Percentiles rank a stretch among this genome's conserved stretches.
Evolutionary conservation across 2,888 invertebrate genomes (phyloP).

Genomic region (Gonocerus acuteangulatus): DNA sequence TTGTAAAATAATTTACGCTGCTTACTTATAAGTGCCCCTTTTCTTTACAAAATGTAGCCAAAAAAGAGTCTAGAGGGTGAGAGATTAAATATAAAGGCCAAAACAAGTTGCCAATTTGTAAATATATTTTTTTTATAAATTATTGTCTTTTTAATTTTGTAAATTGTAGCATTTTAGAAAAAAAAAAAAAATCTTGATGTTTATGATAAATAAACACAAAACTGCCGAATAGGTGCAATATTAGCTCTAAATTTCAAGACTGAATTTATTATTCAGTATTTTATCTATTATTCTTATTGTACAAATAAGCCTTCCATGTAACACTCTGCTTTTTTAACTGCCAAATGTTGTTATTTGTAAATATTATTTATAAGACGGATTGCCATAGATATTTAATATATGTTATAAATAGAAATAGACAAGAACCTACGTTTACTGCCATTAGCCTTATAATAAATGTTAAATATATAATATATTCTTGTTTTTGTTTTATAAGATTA

Average conservation of each 20-base stretch:
- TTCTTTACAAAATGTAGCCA: slow-evolving; percentile 14
- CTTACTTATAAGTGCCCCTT: slow-evolving; percentile 14
- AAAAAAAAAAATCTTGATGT: slow-evolving; percentile 21
- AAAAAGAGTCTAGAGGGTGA: slow-evolving; percentile 2
- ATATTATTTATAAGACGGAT: slow-evolving; percentile 23
- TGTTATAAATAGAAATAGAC: slow-evolving; percentile 23
- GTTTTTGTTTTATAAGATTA: slow-evolving; percentile 26
- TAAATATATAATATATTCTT: slow-evolving; percentile 23
- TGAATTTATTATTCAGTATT: slow-evolving; percentile 36
- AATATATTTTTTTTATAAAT: slow-evolving; percentile 22
- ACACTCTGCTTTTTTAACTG: slow-evolving; percentile 23
- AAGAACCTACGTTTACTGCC: slow-evolving; percentile 21
- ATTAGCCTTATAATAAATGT: slow-evolving; percentile 21
- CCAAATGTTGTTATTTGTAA: slow-evolving; percentile 17
- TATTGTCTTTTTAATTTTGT: slow-evolving; percentile 26
- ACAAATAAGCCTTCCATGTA: slow-evolving; percentile 20
- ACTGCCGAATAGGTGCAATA: slow-evolving; percentile 36
- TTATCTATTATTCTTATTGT: slow-evolving; percentile 18
- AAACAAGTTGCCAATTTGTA: slow-evolving; percentile 25
- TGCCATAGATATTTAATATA: slow-evolving; percentile 28
- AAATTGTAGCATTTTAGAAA: slow-evolving; percentile 22
- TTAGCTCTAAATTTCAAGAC: slow-evolving; percentile 35
- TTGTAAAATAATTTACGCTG: slow-evolving; percentile 7
- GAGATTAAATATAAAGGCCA: slow-evolving; percentile 21
- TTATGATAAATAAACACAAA: slow-evolving; percentile 22